Evolutionary conservation across 2,797 vertebrate genomes (phyloP).

Genomic region (Xiphophorus birchmanni): DNA sequence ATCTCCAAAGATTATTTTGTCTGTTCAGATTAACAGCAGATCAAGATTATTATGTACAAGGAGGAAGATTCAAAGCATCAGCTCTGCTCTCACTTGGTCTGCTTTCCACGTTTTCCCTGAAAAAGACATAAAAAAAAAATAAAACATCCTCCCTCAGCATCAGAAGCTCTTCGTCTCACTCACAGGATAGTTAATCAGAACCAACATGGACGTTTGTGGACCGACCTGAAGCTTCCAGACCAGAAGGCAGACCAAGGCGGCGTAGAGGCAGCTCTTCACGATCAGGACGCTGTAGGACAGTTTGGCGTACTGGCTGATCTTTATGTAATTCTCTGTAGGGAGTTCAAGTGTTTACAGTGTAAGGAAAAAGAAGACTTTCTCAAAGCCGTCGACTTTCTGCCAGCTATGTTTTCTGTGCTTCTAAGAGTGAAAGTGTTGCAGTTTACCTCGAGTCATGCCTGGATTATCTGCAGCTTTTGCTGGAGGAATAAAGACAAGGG

Average conservation of each 20-base stretch:
- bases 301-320: conserved; percentile 29
- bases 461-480: rapidly evolving
- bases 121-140: conserved; percentile 7
- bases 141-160: neutral
- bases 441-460: conserved; percentile 5
- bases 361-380: neutral
- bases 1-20: neutral
- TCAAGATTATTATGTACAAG: conserved; percentile 12
- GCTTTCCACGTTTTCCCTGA: conserved; percentile 45
- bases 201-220: neutral
- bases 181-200: neutral
- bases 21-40: neutral
- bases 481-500: neutral
- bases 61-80: neutral
- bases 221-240: conserved; percentile 71
- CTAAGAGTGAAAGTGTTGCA: neutral
- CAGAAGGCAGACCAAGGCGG: conserved; percentile 64
- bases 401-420: neutral
- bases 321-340: conserved; percentile 53
- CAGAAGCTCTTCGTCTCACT: neutral
- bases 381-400: neutral
- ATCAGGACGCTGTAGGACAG: conserved; percentile 68
- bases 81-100: conserved; percentile 19
- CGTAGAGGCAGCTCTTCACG: conserved; percentile 75
- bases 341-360: neutral